These are phyloP conservation scores for Coracopsis vasa DNA, from an alignment of 2,113 vertebrate species.

Conservation along the genomic window DNA sequence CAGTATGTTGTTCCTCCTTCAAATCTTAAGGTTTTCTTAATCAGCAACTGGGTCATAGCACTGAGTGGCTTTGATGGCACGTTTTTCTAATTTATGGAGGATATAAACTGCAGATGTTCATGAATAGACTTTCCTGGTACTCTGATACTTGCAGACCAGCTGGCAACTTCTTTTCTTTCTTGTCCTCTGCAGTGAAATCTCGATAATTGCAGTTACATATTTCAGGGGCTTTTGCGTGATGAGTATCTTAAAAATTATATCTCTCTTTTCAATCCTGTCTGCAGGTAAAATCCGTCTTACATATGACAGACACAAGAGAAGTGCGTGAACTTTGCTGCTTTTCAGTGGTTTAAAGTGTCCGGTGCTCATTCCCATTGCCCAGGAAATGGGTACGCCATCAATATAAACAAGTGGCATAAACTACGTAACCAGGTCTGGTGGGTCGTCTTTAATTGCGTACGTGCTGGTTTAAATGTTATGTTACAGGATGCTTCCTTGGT, in stretches of 20 bases:
- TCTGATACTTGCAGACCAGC: background rate
- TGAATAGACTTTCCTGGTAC: background rate
- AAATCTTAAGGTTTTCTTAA: background rate
- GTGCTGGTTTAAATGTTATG: background rate
- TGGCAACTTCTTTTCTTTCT: background rate
- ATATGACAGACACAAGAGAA: rapidly evolving
- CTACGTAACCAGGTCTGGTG: background rate
- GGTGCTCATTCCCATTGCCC: rapidly evolving
- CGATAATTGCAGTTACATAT: background rate
- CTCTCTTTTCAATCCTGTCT: background rate
- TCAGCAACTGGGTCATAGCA: background rate
- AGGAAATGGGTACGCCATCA: background rate
- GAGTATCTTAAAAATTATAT: background rate
- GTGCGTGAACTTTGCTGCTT: background rate
- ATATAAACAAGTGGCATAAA: background rate
- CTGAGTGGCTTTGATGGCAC: background rate
- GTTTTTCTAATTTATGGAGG: background rate
- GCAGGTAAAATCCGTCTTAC: background rate
- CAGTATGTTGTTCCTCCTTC: background rate
- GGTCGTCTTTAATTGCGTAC: rapidly evolving
- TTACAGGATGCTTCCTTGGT: background rate
- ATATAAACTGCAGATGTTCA: background rate
- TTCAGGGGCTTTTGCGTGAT: background rate
- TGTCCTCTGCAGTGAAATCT: background rate
- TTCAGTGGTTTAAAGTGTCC: background rate